A percentile compares a stretch with the other conserved stretches of the same genome.
Conservation (phyloP, 2,113 vertebrate species). For the Saccopteryx leptura region DNA sequence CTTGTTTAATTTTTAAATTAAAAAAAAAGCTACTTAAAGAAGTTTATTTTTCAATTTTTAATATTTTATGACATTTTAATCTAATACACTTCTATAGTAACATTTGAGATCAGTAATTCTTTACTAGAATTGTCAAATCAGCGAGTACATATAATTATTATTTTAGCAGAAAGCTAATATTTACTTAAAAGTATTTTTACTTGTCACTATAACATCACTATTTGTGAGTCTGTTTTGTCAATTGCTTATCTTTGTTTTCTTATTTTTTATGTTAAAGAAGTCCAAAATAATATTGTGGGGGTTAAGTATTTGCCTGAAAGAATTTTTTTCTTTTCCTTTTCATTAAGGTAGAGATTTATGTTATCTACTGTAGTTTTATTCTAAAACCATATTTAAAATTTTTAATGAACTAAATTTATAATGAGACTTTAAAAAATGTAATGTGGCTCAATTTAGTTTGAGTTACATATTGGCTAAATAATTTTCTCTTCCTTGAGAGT, state of each 20-base stretch:
- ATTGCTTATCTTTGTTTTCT: background rate
- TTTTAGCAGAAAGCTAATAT: background rate
- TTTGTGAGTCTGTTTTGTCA: background rate
- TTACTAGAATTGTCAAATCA: background rate
- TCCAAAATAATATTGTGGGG: background rate
- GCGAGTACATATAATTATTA: background rate
- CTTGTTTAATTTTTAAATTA: background rate
- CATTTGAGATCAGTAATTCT: background rate
- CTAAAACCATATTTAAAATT: background rate
- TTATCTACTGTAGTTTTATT: background rate
- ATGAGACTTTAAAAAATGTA: background rate
- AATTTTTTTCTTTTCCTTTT: background rate
- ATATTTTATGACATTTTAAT: background rate
- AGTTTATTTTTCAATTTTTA: slow-evolving; percentile 8
- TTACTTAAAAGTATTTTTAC: background rate
- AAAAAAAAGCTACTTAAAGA: background rate
- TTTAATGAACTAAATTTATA: background rate
- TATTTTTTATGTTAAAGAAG: background rate
- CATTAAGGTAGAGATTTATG: background rate
- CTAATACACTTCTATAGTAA: background rate
- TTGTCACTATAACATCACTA: background rate
- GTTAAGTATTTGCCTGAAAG: background rate
- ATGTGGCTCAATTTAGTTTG: background rate
- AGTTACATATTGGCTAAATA: background rate
- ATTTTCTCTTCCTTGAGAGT: background rate